phyloP scores from a whole-genome alignment of 2,113 vertebrate genomes.

The Acrocephalus kingi region DNA sequence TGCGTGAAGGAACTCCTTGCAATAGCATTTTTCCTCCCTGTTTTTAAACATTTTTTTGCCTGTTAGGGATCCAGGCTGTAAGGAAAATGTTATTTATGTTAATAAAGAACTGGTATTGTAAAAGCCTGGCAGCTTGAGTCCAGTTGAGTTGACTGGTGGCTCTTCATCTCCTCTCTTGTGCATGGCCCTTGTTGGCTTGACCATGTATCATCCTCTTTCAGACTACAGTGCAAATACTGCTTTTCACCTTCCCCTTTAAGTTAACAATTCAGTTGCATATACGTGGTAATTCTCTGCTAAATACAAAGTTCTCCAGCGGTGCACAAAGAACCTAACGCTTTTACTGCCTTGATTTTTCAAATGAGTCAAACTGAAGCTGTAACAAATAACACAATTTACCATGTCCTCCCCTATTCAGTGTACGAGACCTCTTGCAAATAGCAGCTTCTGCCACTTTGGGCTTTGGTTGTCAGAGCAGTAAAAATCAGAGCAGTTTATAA shows the following conservation, averaged over 20 bases:
- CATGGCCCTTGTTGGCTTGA: not conserved
- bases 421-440: accelerated
- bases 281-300: not conserved
- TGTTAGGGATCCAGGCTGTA: not conserved
- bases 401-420: accelerated
- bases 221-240: not conserved
- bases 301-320: not conserved
- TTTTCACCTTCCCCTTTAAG: not conserved
- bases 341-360: not conserved
- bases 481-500: not conserved
- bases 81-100: not conserved
- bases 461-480: not conserved
- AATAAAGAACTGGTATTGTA: not conserved
- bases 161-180: not conserved
- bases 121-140: not conserved
- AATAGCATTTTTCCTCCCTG: not conserved
- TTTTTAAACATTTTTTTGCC: not conserved
- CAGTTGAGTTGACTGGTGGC: not conserved
- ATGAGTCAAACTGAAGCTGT: not conserved
- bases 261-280: not conserved
- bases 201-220: not conserved
- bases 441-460: not conserved
- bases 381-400: not conserved
- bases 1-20: not conserved
- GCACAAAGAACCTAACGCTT: not conserved